These are phyloP conservation scores for Sebastes variabilis DNA, from an alignment of 2,797 vertebrate species.

Conservation along the genomic window DNA sequence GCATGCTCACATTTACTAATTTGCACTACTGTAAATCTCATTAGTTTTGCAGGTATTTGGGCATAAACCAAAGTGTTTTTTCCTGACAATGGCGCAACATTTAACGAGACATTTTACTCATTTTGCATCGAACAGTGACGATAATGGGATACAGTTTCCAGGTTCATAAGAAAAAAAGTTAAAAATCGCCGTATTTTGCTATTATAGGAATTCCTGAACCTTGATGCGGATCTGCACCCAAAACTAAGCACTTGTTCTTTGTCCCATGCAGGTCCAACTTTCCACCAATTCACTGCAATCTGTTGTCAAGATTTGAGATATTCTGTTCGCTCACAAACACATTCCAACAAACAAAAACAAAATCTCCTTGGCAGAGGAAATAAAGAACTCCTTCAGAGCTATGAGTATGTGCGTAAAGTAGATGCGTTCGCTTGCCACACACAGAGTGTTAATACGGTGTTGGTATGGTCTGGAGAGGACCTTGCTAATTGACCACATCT, in stretches of 20 bases:
- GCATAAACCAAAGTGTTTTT: not conserved
- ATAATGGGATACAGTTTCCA: too few relatives aligned
- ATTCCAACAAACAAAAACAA: conserved; percentile 30
- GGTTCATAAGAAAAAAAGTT: not conserved
- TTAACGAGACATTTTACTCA: not conserved
- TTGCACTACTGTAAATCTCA: not conserved
- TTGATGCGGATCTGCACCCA: not conserved
- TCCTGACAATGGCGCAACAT: too few relatives aligned
- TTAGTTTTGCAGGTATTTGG: not conserved
- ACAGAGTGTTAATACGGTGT: conserved; percentile 21
- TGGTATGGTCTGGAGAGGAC: conserved; percentile 31
- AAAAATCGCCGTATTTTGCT: accelerated
- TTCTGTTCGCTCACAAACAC: conserved; percentile 8
- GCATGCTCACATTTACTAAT: not conserved
- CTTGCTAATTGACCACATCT: conserved; percentile 54
- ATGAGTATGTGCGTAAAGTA: conserved; percentile 1
- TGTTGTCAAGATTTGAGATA: conserved; percentile 14
- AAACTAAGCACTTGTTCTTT: not conserved
- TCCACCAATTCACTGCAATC: conserved; percentile 6
- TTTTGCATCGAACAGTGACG: not conserved
- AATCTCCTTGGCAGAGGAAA: conserved; percentile 21
- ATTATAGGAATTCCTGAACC: not conserved
- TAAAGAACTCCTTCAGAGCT: conserved; percentile 6
- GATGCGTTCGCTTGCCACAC: conserved; percentile 5
- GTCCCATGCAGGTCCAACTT: not conserved